A percentile compares a stretch with the other conserved stretches of the same genome.
Conservation (phyloP, 2,797 vertebrate species). For the Chiroxiphia lanceolata region DNA sequence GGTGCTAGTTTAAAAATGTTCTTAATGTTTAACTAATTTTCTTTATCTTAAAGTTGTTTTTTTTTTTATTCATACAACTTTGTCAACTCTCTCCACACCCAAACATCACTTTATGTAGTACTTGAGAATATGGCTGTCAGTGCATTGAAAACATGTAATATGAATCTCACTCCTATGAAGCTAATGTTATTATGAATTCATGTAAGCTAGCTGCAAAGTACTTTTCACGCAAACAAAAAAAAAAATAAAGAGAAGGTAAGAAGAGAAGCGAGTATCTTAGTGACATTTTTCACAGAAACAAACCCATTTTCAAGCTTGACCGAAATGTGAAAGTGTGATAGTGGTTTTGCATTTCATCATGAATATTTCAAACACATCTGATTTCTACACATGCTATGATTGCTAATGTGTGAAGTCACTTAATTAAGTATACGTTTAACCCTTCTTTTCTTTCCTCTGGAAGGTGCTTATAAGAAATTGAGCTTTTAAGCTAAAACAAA, state of each 20-base stretch:
- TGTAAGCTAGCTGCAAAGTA: background rate
- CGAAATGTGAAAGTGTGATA: background rate
- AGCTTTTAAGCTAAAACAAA: background rate
- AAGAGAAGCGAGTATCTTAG: background rate
- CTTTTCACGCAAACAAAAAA: background rate
- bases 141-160: background rate
- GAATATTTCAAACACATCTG: conserved; percentile 40
- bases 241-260: background rate
- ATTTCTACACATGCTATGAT: conserved; percentile 9
- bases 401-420: background rate
- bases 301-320: conserved; percentile 42
- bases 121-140: conserved; percentile 2
- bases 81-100: background rate
- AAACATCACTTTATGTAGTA: background rate
- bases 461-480: background rate
- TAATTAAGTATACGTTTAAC: conserved; percentile 10
- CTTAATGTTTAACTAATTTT: background rate
- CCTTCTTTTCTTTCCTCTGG: background rate
- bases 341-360: conserved; percentile 15
- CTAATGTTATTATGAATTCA: background rate
- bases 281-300: conserved; percentile 43
- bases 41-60: background rate
- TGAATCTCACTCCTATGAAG: background rate
- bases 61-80: background rate
- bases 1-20: background rate